Conservation (phyloP, 2,888 invertebrate species). For the Andrena dorsata region DNA sequence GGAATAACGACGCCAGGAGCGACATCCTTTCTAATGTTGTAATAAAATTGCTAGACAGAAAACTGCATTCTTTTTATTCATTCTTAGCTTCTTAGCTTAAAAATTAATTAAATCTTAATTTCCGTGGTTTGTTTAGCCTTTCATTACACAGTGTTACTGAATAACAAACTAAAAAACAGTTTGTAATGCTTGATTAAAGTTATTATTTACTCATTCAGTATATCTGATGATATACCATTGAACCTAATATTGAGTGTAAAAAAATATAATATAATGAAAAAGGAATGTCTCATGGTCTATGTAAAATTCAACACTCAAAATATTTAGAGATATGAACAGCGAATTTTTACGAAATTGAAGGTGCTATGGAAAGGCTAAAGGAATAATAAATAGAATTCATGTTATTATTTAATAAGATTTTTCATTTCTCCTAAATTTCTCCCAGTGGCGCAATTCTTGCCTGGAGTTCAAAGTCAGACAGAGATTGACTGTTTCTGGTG, state of each 20-base stretch:
- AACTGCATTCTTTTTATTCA: neutral
- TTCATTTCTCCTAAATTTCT: neutral
- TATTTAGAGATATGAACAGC: too few species aligned
- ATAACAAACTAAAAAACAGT: too few species aligned
- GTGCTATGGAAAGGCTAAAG: neutral
- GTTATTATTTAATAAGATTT: neutral
- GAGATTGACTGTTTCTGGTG: neutral
- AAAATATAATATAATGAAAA: too few species aligned
- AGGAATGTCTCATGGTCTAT: too few species aligned
- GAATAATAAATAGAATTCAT: neutral
- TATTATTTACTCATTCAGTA: too few species aligned
- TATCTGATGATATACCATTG: too few species aligned
- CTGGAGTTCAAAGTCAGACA: neutral
- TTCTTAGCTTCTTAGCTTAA: neutral
- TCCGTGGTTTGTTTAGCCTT: neutral
- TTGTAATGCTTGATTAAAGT: too few species aligned
- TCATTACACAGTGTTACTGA: neutral
- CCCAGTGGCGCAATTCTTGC: neutral
- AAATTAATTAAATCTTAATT: too few species aligned
- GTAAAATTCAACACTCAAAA: too few species aligned
- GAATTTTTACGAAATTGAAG: neutral
- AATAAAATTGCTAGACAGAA: constrained; percentile 45
- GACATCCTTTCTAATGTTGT: constrained; percentile 14
- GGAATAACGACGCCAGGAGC: constrained; percentile 29
- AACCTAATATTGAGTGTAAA: too few species aligned